phyloP scores from a whole-genome alignment of 1,140 invertebrate species.

The Drosophila ohnishii region DNA sequence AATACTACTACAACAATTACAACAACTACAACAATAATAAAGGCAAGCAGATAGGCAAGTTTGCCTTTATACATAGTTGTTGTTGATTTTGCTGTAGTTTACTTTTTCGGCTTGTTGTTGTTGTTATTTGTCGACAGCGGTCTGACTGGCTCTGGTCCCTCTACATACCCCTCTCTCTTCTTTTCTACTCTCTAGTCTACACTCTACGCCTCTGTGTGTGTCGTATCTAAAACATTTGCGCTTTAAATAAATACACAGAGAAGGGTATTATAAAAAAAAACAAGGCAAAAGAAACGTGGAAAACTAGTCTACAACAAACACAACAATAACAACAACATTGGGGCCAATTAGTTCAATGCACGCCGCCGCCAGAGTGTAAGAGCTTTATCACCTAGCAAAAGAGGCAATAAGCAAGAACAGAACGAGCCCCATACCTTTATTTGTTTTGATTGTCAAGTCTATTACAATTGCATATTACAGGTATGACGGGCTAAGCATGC shows the following conservation, averaged over 20 bases:
- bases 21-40: slow-evolving; percentile 25
- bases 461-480: slow-evolving; percentile 5
- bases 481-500: not conserved
- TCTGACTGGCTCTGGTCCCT: slow-evolving; percentile 41
- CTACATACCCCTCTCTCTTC: slow-evolving; percentile 3
- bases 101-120: slow-evolving; percentile 40
- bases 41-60: slow-evolving; percentile 71
- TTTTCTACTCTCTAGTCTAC: not conserved
- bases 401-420: slow-evolving; percentile 11
- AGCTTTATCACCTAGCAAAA: slow-evolving; percentile 31
- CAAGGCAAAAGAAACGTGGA: slow-evolving; percentile 45
- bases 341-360: slow-evolving; percentile 75
- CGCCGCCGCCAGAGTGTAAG: slow-evolving; percentile 55
- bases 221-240: slow-evolving; percentile 82
- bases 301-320: slow-evolving; percentile 46
- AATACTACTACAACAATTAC: slow-evolving; percentile 9
- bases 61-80: slow-evolving; percentile 64
- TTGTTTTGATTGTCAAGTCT: slow-evolving; percentile 20
- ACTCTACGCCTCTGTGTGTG: slow-evolving; percentile 44
- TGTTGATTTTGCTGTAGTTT: slow-evolving; percentile 45
- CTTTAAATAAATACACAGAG: slow-evolving; percentile 80
- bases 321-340: slow-evolving; percentile 44
- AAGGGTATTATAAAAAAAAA: slow-evolving; percentile 68
- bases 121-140: slow-evolving; percentile 49
- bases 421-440: slow-evolving; percentile 17